Evolutionary conservation across 2,888 invertebrate species (phyloP).

Genomic region (Hydraecia micacea): DNA sequence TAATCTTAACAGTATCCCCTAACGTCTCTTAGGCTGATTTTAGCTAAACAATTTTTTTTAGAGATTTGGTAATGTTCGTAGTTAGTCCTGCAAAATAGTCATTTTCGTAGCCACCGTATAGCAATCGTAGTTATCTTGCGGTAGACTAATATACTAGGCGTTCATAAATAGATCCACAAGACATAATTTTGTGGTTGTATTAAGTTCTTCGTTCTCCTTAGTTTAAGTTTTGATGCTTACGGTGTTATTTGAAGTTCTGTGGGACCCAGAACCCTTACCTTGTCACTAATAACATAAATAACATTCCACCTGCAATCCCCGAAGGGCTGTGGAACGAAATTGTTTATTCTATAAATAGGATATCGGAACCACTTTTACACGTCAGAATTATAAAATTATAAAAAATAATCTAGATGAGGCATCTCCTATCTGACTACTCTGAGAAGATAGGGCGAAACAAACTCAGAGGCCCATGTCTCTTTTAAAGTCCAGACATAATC

Average conservation of each 20-base stretch:
- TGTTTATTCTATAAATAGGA: too few relatives aligned
- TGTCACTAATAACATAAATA: background rate
- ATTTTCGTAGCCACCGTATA: background rate
- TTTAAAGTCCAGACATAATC: too few relatives aligned
- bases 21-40: background rate
- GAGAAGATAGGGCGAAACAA: too few relatives aligned
- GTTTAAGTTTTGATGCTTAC: background rate
- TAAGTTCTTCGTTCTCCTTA: background rate
- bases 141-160: conserved; percentile 9
- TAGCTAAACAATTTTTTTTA: background rate
- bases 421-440: too few relatives aligned
- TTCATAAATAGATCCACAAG: conserved; percentile 12
- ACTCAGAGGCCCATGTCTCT: too few relatives aligned
- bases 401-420: too few relatives aligned
- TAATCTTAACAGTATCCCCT: background rate
- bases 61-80: background rate
- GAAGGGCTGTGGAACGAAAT: background rate
- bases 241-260: background rate
- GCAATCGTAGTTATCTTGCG: conserved; percentile 30
- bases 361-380: too few relatives aligned
- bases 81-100: background rate
- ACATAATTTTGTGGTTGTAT: background rate
- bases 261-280: too few relatives aligned
- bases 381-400: too few relatives aligned
- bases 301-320: background rate